A percentile compares a stretch with the other conserved stretches of the same genome.
Conservation (phyloP, 2,888 invertebrate species). For the Hypercompe scribonia region DNA sequence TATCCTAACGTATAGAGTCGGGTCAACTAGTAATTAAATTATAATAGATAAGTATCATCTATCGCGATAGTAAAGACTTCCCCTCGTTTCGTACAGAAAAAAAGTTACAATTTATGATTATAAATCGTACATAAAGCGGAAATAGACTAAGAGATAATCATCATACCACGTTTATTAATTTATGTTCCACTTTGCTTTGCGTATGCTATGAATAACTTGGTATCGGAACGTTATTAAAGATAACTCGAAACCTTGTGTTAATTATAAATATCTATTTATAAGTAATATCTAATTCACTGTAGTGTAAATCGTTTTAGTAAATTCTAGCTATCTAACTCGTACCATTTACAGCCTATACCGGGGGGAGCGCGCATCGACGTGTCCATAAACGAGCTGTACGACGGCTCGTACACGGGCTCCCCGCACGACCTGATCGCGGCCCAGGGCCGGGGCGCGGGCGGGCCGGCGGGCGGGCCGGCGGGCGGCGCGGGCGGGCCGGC, state of each 20-base stretch:
- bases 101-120: background rate
- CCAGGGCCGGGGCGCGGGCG: constrained; percentile 87
- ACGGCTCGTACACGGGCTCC: constrained; percentile 97
- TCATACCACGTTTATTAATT: background rate
- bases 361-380: constrained; percentile 97
- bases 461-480: constrained; percentile 77
- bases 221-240: background rate
- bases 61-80: background rate
- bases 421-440: constrained; percentile 95
- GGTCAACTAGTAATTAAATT: background rate
- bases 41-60: background rate
- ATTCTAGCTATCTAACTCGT: no score
- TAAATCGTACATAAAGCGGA: background rate
- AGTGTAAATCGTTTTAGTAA: no score
- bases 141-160: background rate
- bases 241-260: background rate
- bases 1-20: no score
- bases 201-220: background rate
- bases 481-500: constrained; percentile 89
- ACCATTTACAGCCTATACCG: constrained; percentile 87
- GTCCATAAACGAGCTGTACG: constrained; percentile 97
- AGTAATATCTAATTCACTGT: no score
- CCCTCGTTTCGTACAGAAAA: background rate
- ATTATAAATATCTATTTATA: no score
- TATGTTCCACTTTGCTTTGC: background rate